Evolutionary conservation across 37 sponge, comb jelly and placozoan genomes (phyloP).

Genomic region (Eunapius fragilis): DNA sequence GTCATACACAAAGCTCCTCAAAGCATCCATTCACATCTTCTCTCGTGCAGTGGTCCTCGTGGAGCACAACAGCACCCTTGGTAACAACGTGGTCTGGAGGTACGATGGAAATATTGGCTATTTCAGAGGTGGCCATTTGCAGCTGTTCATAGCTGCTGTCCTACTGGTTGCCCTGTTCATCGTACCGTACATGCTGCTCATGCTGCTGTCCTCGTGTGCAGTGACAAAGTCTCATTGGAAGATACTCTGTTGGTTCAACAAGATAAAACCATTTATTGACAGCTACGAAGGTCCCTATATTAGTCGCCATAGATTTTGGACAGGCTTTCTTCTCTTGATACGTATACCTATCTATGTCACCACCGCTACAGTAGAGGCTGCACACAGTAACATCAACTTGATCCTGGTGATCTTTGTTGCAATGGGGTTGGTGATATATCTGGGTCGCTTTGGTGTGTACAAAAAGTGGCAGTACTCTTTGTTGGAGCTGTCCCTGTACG

Average conservation of each 20-base stretch:
- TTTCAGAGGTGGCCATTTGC: too few species aligned
- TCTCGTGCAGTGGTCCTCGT: not conserved
- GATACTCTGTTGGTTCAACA: not conserved
- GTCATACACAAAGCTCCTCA: not conserved
- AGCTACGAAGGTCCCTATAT: not conserved
- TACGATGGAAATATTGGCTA: constrained; percentile 5
- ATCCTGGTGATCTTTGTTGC: not conserved
- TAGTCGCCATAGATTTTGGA: not conserved
- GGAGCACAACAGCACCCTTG: not conserved
- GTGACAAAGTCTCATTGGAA: constrained; percentile 5
- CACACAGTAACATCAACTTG: too few species aligned
- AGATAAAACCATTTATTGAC: constrained; percentile 5
- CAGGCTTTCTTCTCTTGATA: not conserved
- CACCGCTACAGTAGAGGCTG: too few species aligned
- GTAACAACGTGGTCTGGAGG: not conserved
- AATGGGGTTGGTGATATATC: not conserved
- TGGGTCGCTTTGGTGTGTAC: not conserved
- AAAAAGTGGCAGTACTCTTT: too few species aligned
- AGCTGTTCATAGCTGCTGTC: too few species aligned
- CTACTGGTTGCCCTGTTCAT: too few species aligned
- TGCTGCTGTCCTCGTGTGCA: not conserved
- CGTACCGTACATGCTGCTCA: too few species aligned
- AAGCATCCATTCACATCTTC: not conserved
- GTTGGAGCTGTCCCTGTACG: too few species aligned
- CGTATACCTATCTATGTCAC: not conserved